phyloP scores from a whole-genome alignment of 2,113 vertebrate genomes.

The Hepsetus odoe region DNA sequence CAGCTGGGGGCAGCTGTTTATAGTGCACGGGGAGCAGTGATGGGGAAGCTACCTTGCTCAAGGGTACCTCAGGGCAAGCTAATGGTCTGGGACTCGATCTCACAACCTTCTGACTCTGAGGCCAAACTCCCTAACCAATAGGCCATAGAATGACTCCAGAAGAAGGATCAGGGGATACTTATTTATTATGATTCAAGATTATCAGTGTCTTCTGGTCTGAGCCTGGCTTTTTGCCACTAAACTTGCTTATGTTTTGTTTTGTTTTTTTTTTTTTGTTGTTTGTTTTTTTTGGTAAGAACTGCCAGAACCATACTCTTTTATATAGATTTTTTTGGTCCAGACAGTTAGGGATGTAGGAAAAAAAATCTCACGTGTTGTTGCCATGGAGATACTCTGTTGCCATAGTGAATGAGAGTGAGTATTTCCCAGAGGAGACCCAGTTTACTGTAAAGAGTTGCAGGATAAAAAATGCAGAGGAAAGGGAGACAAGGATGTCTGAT shows the following conservation, averaged over 20 bases:
- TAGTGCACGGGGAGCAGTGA: too few species aligned
- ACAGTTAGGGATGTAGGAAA: neutral
- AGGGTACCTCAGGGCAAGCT: too few species aligned
- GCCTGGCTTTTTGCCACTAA: neutral
- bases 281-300: neutral
- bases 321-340: neutral
- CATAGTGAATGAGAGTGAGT: neutral
- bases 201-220: neutral
- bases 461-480: neutral
- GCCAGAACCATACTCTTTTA: neutral
- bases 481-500: too few species aligned
- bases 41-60: too few species aligned
- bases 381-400: slow-evolving; percentile 8
- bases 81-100: too few species aligned
- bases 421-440: neutral
- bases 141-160: too few species aligned
- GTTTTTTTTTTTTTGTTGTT: too few species aligned
- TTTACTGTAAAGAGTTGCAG: neutral
- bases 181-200: neutral
- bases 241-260: neutral
- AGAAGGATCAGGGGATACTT: neutral
- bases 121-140: too few species aligned
- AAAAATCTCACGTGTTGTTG: neutral
- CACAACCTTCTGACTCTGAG: too few species aligned
- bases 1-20: too few species aligned